phyloP scores from a whole-genome alignment of 2,113 vertebrate species.

The Apteryx mantelli region DNA sequence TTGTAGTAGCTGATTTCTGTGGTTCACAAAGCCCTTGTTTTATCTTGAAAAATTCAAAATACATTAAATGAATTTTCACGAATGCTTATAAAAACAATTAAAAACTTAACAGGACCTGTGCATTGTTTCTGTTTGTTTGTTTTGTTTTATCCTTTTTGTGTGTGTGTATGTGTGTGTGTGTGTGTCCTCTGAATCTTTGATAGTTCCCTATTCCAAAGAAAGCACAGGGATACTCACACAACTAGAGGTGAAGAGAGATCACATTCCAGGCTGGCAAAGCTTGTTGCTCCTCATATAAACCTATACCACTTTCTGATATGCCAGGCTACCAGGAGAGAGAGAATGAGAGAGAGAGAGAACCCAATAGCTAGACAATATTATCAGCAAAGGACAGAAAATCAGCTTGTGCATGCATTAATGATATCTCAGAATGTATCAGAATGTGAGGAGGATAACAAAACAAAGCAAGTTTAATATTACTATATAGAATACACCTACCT shows the following conservation, averaged over 20 bases:
- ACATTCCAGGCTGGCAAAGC: not conserved
- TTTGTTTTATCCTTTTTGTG: too few relatives aligned
- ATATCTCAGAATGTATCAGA: constrained; percentile 9
- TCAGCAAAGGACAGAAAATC: constrained; percentile 55
- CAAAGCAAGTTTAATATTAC: not conserved
- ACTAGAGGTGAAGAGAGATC: not conserved
- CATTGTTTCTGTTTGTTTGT: too few relatives aligned
- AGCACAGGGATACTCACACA: not conserved
- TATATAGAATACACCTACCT: not conserved
- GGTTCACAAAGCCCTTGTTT: not conserved
- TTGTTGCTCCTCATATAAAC: not conserved
- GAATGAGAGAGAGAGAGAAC: not conserved
- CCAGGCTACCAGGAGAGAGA: not conserved
- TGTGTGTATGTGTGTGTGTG: too few relatives aligned
- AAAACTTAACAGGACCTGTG: not conserved
- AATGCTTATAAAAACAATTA: not conserved
- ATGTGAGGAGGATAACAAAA: not conserved
- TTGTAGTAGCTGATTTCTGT: not conserved
- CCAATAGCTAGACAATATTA: not conserved
- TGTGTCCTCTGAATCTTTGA: not conserved
- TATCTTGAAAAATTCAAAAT: not conserved
- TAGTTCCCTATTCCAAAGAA: not conserved
- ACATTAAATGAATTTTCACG: not conserved
- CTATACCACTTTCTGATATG: not conserved
- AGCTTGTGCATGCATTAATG: not conserved